These are phyloP conservation scores for Myocastor coypus DNA, from an alignment of 2,113 vertebrate species.

Conservation along the genomic window DNA sequence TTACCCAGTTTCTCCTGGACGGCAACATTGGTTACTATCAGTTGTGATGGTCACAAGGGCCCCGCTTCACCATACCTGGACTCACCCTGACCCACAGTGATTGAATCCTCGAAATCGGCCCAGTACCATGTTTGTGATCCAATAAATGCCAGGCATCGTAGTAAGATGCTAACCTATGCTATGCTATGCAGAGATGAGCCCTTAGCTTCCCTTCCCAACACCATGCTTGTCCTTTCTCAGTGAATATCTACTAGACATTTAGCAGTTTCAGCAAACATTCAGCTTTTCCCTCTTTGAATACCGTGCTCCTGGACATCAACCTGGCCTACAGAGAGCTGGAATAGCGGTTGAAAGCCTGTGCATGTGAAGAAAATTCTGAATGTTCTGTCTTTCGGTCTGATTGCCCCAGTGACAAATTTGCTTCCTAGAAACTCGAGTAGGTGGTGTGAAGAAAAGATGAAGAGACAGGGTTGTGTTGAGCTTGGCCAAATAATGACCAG, in stretches of 20 bases:
- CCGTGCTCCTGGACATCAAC: neutral
- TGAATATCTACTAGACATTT: neutral
- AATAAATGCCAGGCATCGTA: too few species aligned
- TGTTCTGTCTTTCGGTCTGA: constrained; percentile 34
- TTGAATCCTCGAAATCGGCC: too few species aligned
- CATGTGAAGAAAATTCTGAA: constrained; percentile 63
- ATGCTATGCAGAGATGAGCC: too few species aligned
- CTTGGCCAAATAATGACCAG: constrained; percentile 69
- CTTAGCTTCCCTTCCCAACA: neutral
- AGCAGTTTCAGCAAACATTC: constrained; percentile 22
- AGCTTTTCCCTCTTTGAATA: neutral
- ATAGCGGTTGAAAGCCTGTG: constrained; percentile 52
- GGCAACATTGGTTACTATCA: too few species aligned
- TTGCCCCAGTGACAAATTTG: constrained; percentile 43
- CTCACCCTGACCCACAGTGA: too few species aligned
- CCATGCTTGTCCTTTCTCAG: neutral
- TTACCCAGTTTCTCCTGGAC: too few species aligned
- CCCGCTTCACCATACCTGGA: too few species aligned
- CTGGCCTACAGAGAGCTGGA: constrained; percentile 30
- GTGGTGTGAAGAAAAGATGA: constrained; percentile 16
- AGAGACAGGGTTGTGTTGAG: constrained; percentile 58
- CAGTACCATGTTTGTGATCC: too few species aligned
- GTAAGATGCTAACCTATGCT: too few species aligned
- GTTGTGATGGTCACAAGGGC: too few species aligned
- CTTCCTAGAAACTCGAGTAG: constrained; percentile 60